These are phyloP conservation scores for Ascidia mentula DNA, from an alignment of 23 tunicate genomes.

Conservation along the genomic window DNA sequence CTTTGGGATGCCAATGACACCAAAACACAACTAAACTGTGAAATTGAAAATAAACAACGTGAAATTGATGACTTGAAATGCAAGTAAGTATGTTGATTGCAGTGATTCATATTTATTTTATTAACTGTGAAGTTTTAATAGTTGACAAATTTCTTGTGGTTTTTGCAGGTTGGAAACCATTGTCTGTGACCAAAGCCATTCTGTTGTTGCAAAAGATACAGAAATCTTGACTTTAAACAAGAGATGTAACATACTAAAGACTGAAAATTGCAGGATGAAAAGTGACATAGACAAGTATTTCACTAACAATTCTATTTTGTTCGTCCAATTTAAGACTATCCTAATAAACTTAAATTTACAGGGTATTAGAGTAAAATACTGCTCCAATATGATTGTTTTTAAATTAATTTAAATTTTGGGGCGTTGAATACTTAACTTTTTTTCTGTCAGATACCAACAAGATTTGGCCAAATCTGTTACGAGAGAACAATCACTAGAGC, in stretches of 20 bases:
- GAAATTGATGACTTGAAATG: slow-evolving; percentile 28
- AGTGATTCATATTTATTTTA: neutral
- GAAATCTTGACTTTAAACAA: slow-evolving; percentile 39
- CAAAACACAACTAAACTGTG: slow-evolving; percentile 14
- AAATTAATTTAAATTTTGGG: neutral
- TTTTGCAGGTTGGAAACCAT: slow-evolving; percentile 45
- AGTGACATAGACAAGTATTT: slow-evolving; percentile 42
- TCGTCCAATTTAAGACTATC: neutral
- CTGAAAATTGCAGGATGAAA: slow-evolving; percentile 38
- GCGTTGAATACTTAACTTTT: neutral
- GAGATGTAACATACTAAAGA: slow-evolving; percentile 27
- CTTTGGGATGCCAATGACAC: slow-evolving; percentile 56
- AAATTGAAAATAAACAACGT: slow-evolving; percentile 17
- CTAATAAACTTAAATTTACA: neutral
- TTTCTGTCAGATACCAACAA: slow-evolving; percentile 17
- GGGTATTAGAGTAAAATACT: no score
- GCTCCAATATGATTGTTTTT: neutral
- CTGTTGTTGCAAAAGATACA: slow-evolving; percentile 33
- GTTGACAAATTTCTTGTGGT: neutral
- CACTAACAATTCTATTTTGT: neutral
- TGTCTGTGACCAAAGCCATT: slow-evolving; percentile 1
- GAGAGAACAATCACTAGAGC: slow-evolving; percentile 43
- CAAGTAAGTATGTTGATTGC: slow-evolving; percentile 27
- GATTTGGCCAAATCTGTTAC: slow-evolving; percentile 37
- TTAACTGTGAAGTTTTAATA: neutral